Percentiles rank a stretch among this genome's conserved stretches.
phyloP scores from a whole-genome alignment of 1,140 invertebrate species.

The Lethocerus indicus region DNA sequence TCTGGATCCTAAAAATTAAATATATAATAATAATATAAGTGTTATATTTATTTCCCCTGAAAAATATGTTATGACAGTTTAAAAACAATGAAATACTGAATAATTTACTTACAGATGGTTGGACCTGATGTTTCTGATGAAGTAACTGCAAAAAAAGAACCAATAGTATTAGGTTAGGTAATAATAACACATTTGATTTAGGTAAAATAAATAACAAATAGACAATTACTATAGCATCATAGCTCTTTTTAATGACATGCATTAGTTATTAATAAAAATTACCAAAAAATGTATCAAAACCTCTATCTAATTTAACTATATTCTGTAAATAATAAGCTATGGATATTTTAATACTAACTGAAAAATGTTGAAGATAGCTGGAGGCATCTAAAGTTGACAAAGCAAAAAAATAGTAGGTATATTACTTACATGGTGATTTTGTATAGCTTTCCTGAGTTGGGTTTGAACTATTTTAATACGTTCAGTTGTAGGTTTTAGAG shows the following conservation, averaged over 20 bases:
- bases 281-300: background rate
- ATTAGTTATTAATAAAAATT: background rate
- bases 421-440: conserved; percentile 10
- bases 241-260: background rate
- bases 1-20: conserved; percentile 7
- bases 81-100: background rate
- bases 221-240: no score
- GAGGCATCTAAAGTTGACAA: background rate
- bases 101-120: background rate
- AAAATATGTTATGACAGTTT: background rate
- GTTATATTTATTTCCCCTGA: background rate
- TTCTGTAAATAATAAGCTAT: background rate
- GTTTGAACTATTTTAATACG: conserved; percentile 7
- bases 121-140: background rate
- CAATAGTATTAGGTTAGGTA: background rate
- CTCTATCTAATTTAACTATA: background rate
- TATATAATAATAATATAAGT: background rate
- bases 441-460: conserved; percentile 8
- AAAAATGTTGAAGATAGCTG: background rate
- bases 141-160: background rate
- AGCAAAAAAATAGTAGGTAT: background rate
- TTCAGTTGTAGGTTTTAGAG: background rate
- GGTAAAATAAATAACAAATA: background rate
- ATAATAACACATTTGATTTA: background rate
- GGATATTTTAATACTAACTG: background rate